phyloP scores from a whole-genome alignment of 1,140 invertebrate genomes.

The Cotesia vestalis region DNA sequence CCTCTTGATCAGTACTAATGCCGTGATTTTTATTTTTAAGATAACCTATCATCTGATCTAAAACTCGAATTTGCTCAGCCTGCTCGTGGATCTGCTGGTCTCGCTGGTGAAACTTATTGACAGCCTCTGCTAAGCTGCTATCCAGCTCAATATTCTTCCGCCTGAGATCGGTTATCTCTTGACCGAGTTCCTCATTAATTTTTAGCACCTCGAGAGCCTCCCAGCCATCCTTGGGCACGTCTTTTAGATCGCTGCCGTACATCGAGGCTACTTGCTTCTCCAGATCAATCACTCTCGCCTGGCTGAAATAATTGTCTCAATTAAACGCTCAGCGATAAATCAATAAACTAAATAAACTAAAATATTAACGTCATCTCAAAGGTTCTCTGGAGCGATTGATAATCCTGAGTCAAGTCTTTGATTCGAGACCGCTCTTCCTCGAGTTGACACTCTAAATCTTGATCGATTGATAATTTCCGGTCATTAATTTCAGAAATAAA shows the following conservation, averaged over 20 bases:
- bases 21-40: slow-evolving; percentile 55
- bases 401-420: not conserved
- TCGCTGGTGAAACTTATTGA: slow-evolving; percentile 66
- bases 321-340: slow-evolving; percentile 38
- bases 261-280: slow-evolving; percentile 38
- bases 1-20: not conserved
- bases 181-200: slow-evolving; percentile 62
- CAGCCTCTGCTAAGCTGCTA: slow-evolving; percentile 61
- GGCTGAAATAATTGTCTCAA: slow-evolving; percentile 14
- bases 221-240: not conserved
- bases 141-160: slow-evolving; percentile 65
- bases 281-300: slow-evolving; percentile 38
- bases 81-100: slow-evolving; percentile 66
- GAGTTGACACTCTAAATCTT: slow-evolving; percentile 3
- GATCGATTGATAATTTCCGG: not conserved
- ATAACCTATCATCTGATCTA: slow-evolving; percentile 66
- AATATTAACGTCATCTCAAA: not conserved
- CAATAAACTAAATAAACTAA: slow-evolving; percentile 9
- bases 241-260: not conserved
- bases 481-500: not conserved
- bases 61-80: slow-evolving; percentile 65
- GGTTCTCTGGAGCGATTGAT: not conserved
- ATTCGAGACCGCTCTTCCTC: not conserved
- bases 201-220: slow-evolving; percentile 42
- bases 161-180: slow-evolving; percentile 57